These are phyloP conservation scores for Allacma fusca DNA, from an alignment of 2,888 invertebrate species.

Conservation along the genomic window DNA sequence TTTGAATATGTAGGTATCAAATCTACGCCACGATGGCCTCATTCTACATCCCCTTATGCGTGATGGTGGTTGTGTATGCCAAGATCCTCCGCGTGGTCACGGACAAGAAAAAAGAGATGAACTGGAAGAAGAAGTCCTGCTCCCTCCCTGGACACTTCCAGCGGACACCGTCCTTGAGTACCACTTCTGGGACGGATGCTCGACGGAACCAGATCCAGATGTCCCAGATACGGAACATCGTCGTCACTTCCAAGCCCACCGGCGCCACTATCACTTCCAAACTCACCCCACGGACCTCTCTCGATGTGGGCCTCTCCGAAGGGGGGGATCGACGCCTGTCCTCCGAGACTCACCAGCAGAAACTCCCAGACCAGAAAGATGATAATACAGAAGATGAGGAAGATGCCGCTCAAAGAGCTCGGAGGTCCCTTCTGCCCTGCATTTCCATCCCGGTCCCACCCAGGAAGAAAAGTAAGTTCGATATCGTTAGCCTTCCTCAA, in stretches of 20 bases:
- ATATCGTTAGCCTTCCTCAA: no score
- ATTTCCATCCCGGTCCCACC: no score
- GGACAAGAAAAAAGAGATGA: slow-evolving; percentile 89
- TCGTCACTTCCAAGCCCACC: not conserved
- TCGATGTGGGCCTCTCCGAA: not conserved
- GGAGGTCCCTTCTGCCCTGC: no score
- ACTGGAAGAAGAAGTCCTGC: slow-evolving; percentile 62
- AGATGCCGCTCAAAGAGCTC: no score
- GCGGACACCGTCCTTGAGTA: not conserved
- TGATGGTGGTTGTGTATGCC: slow-evolving; percentile 97
- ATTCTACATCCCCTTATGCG: slow-evolving; percentile 94
- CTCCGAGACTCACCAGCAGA: no score
- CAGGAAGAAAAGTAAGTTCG: no score
- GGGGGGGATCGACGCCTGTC: no score
- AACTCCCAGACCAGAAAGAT: not conserved
- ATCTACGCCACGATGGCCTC: slow-evolving; percentile 94
- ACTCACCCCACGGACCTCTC: not conserved
- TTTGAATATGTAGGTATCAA: slow-evolving; percentile 77
- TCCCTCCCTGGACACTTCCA: slow-evolving; percentile 22
- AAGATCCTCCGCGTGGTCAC: slow-evolving; percentile 94
- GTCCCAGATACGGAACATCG: not conserved
- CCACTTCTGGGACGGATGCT: not conserved
- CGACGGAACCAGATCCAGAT: not conserved
- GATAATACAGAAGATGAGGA: no score
- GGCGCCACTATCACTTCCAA: not conserved